Percentiles rank a stretch among this genome's conserved stretches.
Conservation (phyloP, 2,888 invertebrate genomes). For the Brassicogethes aeneus region DNA sequence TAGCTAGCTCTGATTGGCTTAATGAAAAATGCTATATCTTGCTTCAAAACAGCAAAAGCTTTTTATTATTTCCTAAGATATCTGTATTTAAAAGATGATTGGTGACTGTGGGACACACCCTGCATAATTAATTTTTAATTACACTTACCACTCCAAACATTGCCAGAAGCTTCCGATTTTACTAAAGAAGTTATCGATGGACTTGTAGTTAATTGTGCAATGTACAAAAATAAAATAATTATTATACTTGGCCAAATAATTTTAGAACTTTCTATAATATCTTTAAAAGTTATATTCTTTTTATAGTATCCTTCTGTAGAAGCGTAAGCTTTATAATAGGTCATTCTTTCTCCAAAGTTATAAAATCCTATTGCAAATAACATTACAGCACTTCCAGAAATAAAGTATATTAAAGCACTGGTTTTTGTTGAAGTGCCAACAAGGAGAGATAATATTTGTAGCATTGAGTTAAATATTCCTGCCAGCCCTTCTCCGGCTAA, state of each 20-base stretch:
- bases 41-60: no score
- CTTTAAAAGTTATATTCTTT: constrained; percentile 2
- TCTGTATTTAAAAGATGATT: no score
- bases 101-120: no score
- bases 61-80: no score
- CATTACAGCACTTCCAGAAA: background rate
- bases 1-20: no score
- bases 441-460: background rate
- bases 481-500: background rate
- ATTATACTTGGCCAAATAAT: constrained; percentile 4
- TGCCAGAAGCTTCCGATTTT: background rate
- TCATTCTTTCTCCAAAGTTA: background rate
- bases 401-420: constrained; percentile 1
- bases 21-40: no score
- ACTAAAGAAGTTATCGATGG: constrained; percentile 4
- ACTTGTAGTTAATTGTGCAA: background rate
- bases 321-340: constrained; percentile 2
- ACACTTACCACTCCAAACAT: constrained; percentile 3
- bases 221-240: constrained; percentile 1
- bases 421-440: background rate
- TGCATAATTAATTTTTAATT: background rate
- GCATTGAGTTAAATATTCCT: constrained; percentile 1
- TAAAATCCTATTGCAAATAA: background rate
- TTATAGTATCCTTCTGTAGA: background rate
- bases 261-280: background rate